Percentiles rank a stretch among this genome's conserved stretches.
phyloP scores from a whole-genome alignment of 2,113 vertebrate species.

The Gadus chalcogrammus region DNA sequence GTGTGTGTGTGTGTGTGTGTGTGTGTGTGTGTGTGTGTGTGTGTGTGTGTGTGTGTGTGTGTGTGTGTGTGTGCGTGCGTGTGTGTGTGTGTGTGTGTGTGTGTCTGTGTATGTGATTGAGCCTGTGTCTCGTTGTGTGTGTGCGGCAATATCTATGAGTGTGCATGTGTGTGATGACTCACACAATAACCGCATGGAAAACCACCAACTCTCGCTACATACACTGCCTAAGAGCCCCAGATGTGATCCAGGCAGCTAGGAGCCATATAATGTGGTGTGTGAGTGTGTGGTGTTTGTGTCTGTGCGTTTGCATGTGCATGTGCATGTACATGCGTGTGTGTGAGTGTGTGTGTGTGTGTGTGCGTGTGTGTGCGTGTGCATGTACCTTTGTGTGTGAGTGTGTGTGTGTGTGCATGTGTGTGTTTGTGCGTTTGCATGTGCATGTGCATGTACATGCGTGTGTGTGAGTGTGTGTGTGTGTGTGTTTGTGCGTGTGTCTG shows the following conservation, averaged over 20 bases:
- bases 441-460: not conserved
- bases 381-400: not conserved
- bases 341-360: too few species aligned
- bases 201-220: slow-evolving; percentile 48
- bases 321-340: not conserved
- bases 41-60: slow-evolving; percentile 35
- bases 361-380: not conserved
- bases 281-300: too few species aligned
- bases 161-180: slow-evolving; percentile 48
- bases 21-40: slow-evolving; percentile 33
- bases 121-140: too few species aligned
- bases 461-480: not conserved
- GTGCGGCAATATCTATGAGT: too few species aligned
- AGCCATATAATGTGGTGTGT: slow-evolving; percentile 12
- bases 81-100: slow-evolving; percentile 23
- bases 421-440: not conserved
- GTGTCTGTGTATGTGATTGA: slow-evolving; percentile 40
- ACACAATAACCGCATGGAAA: slow-evolving; percentile 53
- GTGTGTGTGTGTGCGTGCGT: slow-evolving; percentile 30
- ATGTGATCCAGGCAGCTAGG: slow-evolving; percentile 40
- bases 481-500: slow-evolving; percentile 7
- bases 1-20: slow-evolving; percentile 34
- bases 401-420: not conserved
- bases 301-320: not conserved
- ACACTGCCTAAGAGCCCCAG: slow-evolving; percentile 21